Base-by-base conservation (phyloP, 2,113 vertebrate species). In the Paradisaea rubra region DNA sequence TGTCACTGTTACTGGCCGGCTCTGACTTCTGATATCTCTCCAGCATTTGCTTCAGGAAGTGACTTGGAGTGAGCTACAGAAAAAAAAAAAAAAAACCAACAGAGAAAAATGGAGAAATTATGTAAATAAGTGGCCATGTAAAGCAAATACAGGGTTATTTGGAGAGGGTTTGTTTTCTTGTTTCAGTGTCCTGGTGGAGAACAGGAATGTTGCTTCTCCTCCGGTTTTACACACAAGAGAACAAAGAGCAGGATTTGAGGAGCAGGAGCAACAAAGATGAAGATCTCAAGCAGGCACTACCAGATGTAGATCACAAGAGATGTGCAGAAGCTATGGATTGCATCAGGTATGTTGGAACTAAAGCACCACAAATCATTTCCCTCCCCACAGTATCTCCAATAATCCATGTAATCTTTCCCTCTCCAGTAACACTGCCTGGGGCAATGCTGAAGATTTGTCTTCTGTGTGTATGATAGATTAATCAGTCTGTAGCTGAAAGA, bases 1-100 rank as follows among this genome's bases (percentile, higher is more conserved):
- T 81, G 35, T 97, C 96, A 10, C 97, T 98, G 28, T 97, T 97
- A 88, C 60, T 98, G 18, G 33, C 81, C 39, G 97, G 35, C 1
- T 96, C 95, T 74, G 86, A 41, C 30, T 97, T 98, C 27, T 96
- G 57, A 85, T 98, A 98, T 11, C 82, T 97, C 64, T 98, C 95
- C 68, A 98, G 64, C 98, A 98, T 98, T 97, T 98, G 97, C 89
- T 97, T 98, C 96, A 98, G 89, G 95, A 98, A 98, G 76, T 97
- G 57, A 60, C 97, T 96, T 14, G 83, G 91, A 78, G 97, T 98
- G 44, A 98, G 95, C 98, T 98, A 59, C 6, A 39, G 20, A 13
- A 49, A 25, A 63, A 89, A 52, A 13, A 49, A 25, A 64, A 89
- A 52, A 39, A 57, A 11, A 4, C 9, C n/a, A 61, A 17, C 30